Conservation (phyloP, 2,113 vertebrate genomes). For the Pandion haliaetus region DNA sequence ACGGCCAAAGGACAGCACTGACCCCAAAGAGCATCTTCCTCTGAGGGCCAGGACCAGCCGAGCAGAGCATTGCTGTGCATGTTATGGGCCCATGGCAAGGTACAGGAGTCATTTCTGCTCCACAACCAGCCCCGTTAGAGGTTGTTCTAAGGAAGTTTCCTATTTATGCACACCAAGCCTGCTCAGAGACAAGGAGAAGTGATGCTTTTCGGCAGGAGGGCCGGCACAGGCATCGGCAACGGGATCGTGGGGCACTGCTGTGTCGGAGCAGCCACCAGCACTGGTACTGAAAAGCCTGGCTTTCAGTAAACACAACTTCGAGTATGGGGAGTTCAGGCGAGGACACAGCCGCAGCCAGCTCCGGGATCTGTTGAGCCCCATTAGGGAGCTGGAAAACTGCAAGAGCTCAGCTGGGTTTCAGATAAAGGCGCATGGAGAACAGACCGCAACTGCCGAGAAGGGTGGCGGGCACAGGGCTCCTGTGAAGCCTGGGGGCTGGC, state of each 20-base stretch:
- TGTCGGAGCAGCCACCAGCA: neutral
- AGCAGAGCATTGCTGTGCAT: accelerated
- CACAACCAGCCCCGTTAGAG: accelerated
- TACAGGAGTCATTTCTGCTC: neutral
- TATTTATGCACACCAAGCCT: neutral
- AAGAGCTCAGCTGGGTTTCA: neutral
- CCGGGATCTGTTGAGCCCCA: neutral
- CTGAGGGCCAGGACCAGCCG: accelerated
- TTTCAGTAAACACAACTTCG: neutral
- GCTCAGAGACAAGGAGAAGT: neutral
- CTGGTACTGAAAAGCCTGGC: neutral
- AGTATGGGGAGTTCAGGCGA: neutral
- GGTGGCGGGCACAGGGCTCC: neutral
- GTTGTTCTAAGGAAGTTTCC: neutral
- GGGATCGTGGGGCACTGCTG: accelerated
- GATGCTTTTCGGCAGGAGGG: neutral
- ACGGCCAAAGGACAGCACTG: neutral
- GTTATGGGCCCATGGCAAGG: accelerated
- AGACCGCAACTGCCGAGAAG: accelerated
- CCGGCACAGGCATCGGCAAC: neutral
- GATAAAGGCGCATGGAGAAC: neutral
- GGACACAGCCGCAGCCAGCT: neutral
- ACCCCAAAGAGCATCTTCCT: neutral
- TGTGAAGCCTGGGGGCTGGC: neutral
- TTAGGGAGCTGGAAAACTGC: neutral